Conservation (phyloP, 2,888 invertebrate species). For the Spilosoma lubricipeda region DNA sequence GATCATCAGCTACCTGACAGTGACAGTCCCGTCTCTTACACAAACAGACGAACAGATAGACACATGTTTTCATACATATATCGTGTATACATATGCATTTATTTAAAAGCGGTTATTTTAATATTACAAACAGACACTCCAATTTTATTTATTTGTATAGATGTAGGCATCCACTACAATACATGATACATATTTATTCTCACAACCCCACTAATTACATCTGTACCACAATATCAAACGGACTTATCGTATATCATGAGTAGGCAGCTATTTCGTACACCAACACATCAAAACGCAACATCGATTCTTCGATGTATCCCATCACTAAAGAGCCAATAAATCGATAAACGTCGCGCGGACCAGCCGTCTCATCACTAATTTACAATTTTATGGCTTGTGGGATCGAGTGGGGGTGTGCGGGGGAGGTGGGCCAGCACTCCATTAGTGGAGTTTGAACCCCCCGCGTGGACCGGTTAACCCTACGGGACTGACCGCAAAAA, state of each 20-base stretch:
- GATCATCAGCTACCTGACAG: too few relatives aligned
- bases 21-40: too few relatives aligned
- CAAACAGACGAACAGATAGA: too few relatives aligned
- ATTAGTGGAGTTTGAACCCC: conserved; percentile 73
- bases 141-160: too few relatives aligned
- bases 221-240: background rate
- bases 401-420: conserved; percentile 64
- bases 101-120: too few relatives aligned
- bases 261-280: background rate
- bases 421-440: conserved; percentile 68
- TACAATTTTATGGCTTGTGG: conserved; percentile 86
- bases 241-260: background rate
- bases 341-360: conserved; percentile 78
- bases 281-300: conserved; percentile 14
- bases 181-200: background rate
- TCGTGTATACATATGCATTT: too few relatives aligned
- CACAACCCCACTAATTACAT: background rate
- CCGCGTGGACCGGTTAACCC: conserved; percentile 74
- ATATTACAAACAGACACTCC: too few relatives aligned
- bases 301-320: conserved; percentile 47
- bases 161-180: too few relatives aligned
- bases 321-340: conserved; percentile 81
- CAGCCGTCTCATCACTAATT: conserved; percentile 85
- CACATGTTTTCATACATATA: too few relatives aligned
- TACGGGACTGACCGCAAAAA: conserved; percentile 66